These are phyloP conservation scores for Glareola pratincola DNA, from an alignment of 2,113 vertebrate species.

Conservation along the genomic window DNA sequence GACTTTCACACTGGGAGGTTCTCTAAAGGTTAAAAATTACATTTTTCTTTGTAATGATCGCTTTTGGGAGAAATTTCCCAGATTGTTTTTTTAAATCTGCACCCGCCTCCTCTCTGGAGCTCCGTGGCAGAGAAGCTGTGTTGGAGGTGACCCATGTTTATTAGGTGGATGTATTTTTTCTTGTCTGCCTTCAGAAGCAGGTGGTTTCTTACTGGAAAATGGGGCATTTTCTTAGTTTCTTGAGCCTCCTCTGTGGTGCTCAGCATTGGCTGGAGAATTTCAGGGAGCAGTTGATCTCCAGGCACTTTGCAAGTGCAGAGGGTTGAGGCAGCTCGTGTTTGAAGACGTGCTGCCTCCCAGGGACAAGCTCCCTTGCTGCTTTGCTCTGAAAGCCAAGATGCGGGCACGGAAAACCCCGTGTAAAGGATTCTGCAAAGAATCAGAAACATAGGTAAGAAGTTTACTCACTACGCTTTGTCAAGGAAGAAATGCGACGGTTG, in stretches of 20 bases:
- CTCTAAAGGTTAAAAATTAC: background rate
- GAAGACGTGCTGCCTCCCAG: accelerated
- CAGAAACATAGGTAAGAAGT: background rate
- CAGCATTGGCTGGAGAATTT: background rate
- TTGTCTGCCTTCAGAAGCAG: background rate
- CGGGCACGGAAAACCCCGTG: accelerated
- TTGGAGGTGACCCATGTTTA: background rate
- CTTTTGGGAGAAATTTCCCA: background rate
- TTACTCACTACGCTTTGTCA: accelerated
- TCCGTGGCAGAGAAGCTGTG: background rate
- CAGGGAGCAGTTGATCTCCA: background rate
- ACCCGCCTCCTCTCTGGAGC: background rate
- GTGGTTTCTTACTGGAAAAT: background rate
- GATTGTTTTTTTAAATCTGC: background rate
- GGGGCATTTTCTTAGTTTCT: background rate
- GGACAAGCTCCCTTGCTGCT: background rate
- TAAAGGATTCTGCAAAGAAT: background rate
- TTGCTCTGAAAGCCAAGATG: background rate
- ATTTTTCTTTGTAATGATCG: background rate
- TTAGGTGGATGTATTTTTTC: background rate
- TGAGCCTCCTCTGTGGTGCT: background rate
- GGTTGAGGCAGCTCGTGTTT: background rate
- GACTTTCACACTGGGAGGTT: accelerated
- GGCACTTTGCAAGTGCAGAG: background rate
- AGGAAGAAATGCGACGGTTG: background rate